Percentiles rank a stretch among this genome's conserved stretches.
These are phyloP conservation scores for Rhyzopertha dominica DNA, from an alignment of 1,140 invertebrate genomes.

Conservation along the genomic window DNA sequence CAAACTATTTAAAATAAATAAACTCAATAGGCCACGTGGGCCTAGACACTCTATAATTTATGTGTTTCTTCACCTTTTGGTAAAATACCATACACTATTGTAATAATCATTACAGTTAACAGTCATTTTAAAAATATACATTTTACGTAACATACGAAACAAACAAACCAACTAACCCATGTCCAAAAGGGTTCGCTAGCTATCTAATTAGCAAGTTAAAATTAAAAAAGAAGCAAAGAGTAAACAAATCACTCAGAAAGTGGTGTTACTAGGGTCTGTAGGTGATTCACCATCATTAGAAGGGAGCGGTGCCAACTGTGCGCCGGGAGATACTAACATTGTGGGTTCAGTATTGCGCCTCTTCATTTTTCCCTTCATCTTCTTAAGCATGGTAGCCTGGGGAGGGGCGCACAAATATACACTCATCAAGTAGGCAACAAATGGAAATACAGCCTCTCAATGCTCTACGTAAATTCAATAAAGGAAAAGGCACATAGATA, in stretches of 20 bases:
- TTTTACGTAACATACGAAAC: constrained; percentile 22
- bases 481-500: no score
- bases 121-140: constrained; percentile 17
- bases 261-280: constrained; percentile 42
- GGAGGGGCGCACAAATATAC: constrained; percentile 44
- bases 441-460: no score
- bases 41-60: no score
- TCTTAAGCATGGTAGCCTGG: constrained; percentile 84
- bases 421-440: constrained; percentile 21
- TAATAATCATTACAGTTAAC: constrained; percentile 43
- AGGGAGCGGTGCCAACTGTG: constrained; percentile 51
- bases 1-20: constrained; percentile 27
- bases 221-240: background rate
- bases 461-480: no score
- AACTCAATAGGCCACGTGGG: constrained; percentile 15
- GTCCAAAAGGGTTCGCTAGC: constrained; percentile 10
- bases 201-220: background rate
- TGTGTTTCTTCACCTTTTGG: constrained; percentile 37
- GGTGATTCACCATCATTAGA: constrained; percentile 46
- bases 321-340: constrained; percentile 69
- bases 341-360: constrained; percentile 87
- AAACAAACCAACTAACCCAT: constrained; percentile 19
- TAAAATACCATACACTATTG: constrained; percentile 45
- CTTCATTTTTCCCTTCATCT: constrained; percentile 92
- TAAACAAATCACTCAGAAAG: constrained; percentile 31